Percentiles rank a stretch among this genome's conserved stretches.
Conservation (phyloP, 37 sponge, comb jelly and placozoan genomes). For the Bolinopsis microptera region DNA sequence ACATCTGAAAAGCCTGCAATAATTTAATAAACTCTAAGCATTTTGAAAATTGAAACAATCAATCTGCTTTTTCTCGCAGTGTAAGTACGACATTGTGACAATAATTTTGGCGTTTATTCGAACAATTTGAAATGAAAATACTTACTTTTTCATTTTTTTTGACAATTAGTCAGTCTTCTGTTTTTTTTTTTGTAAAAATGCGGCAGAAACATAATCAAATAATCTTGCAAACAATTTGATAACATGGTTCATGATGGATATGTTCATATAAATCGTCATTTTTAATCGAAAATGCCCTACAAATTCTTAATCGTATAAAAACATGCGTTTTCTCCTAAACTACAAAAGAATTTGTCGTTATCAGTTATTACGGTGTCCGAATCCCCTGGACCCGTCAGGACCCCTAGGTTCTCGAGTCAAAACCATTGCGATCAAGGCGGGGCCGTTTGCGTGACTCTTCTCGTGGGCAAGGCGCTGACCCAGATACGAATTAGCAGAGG, state of each 20-base stretch:
- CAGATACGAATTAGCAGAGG: conserved; percentile 15
- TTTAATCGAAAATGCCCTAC: background rate
- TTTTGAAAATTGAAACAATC: too few species aligned
- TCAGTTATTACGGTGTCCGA: conserved; percentile 65
- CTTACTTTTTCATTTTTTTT: too few species aligned
- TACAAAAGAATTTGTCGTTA: background rate
- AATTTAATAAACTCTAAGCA: too few species aligned
- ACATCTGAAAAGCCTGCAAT: background rate
- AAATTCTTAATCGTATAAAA: background rate
- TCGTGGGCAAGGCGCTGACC: conserved; percentile 3
- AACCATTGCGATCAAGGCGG: background rate
- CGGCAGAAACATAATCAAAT: too few species aligned
- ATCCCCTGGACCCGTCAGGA: conserved; percentile 87
- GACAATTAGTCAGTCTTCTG: too few species aligned
- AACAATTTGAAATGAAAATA: too few species aligned
- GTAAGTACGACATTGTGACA: too few species aligned
- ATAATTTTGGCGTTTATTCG: too few species aligned
- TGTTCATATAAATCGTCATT: background rate
- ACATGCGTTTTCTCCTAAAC: background rate
- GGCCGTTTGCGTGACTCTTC: conserved; percentile 6
- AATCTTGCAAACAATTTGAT: background rate
- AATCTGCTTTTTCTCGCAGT: too few species aligned
- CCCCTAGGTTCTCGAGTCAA: conserved; percentile 81
- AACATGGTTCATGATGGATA: background rate
- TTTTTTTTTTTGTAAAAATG: too few species aligned